Percentiles rank a stretch among this genome's conserved stretches.
Conservation (phyloP, 2,797 vertebrate genomes). For the Acrossocheilus wenchowensis region DNA sequence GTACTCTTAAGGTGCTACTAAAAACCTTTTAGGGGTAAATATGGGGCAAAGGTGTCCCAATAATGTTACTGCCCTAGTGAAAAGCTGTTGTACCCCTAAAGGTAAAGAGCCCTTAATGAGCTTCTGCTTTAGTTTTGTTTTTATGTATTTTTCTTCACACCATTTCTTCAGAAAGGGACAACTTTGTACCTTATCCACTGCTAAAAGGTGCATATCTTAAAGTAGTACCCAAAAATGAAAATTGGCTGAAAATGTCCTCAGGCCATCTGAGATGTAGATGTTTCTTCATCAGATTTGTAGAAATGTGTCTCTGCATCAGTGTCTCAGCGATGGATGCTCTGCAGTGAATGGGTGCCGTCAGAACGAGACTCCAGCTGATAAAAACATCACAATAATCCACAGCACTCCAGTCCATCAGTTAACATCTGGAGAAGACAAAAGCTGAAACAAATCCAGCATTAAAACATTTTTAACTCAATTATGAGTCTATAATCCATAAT, state of each 20-base stretch:
- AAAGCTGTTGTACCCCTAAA: not conserved
- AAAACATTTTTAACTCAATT: no score
- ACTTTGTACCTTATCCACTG: no score
- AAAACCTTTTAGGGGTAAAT: not conserved
- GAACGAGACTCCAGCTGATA: no score
- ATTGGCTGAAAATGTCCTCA: not conserved
- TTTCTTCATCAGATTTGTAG: not conserved
- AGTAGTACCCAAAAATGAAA: not conserved
- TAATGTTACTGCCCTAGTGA: not conserved
- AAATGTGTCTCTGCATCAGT: not conserved
- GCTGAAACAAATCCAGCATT: no score
- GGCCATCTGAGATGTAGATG: no score
- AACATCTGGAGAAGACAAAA: no score
- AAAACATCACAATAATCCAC: no score
- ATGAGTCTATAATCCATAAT: no score
- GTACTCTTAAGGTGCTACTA: no score
- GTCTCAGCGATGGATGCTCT: not conserved
- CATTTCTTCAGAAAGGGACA: not conserved
- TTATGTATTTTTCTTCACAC: not conserved
- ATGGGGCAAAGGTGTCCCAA: not conserved
- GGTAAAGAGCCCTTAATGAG: not conserved
- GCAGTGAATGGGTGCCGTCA: no score
- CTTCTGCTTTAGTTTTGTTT: not conserved
- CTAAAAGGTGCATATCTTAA: not conserved
- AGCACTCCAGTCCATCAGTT: not conserved